These are phyloP conservation scores for Hypotaenidia okinawae DNA, from an alignment of 2,797 vertebrate species.

Conservation along the genomic window DNA sequence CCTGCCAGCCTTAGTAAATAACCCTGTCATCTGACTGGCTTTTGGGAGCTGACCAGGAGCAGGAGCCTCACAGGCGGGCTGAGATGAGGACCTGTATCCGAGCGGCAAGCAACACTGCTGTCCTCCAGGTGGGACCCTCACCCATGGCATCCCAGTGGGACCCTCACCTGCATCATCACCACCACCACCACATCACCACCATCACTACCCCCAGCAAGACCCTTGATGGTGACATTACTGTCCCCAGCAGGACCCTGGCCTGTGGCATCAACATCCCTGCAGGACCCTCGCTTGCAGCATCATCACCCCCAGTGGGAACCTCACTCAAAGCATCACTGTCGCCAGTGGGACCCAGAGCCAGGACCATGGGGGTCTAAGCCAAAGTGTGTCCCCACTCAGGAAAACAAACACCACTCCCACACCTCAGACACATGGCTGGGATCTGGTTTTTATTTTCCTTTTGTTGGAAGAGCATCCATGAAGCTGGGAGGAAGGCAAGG, in stretches of 20 bases:
- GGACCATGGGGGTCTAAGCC: not conserved
- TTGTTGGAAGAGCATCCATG: not conserved
- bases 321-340: not conserved
- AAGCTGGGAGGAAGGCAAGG: not conserved
- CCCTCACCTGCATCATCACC: too few relatives aligned
- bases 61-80: not conserved
- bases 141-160: not conserved
- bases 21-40: conserved; percentile 30
- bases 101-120: not conserved
- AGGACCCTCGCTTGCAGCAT: fast-evolving
- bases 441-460: not conserved
- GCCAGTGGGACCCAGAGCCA: not conserved
- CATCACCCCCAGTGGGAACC: not conserved
- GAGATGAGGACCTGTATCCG: not conserved
- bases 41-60: conserved; percentile 19
- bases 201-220: fast-evolving
- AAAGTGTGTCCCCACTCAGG: not conserved
- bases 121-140: not conserved
- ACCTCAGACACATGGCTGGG: fast-evolving
- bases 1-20: conserved; percentile 61
- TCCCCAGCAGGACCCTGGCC: not conserved
- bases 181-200: too few relatives aligned
- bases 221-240: fast-evolving
- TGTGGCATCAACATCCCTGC: fast-evolving
- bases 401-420: not conserved